Base-by-base conservation (phyloP, 2,888 invertebrate genomes). In the Germaria angustata region DNA sequence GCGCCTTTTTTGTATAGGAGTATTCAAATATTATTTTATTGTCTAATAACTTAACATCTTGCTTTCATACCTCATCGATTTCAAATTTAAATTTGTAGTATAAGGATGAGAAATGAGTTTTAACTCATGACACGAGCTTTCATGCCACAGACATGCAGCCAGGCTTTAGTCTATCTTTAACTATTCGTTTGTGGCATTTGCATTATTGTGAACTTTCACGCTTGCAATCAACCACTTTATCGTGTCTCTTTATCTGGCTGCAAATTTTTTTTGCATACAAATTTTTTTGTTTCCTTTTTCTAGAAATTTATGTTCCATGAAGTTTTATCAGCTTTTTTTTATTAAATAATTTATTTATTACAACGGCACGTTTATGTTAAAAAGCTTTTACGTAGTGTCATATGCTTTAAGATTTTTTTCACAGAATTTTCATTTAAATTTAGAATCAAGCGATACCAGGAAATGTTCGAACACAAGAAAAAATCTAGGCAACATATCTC, bases 151-250 rank as follows among this genome's bases (percentile, higher is more conserved):
- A 6, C 36, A 61, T 3, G 22, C 34, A 32, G 51, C 4, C 32
- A 39, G 22, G 2, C 39, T 61, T n/a, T 53, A 28, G 4, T 20
- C 28, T 34, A 41, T 63, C 46, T 46, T 57, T 9, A 57, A 15
- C 32, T n/a, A 20, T 59, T 61, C 41, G 51, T 44, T 68, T 59
- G 41, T 68, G 49, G 51, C 68, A 59, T 77, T 69, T 77, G 34
- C 41, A 36, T 34, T 59, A 61, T 53, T 51, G 2, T 79, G 71
- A 82, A 76, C 71, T 79, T 76, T 76, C 75, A 76, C 82, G 82
- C 73, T 82, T 75, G 51, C 51, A 32, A 22, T 76, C 39, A 68
- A 76, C 39, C 61, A 8, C 69, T 53, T 66, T 75, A 66, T 57
- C 65, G 65, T 75, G 65, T 55, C 46, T 65, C 49, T 69, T 59